Conservation (phyloP, 2,113 vertebrate species). For the Clarias batrachus region DNA sequence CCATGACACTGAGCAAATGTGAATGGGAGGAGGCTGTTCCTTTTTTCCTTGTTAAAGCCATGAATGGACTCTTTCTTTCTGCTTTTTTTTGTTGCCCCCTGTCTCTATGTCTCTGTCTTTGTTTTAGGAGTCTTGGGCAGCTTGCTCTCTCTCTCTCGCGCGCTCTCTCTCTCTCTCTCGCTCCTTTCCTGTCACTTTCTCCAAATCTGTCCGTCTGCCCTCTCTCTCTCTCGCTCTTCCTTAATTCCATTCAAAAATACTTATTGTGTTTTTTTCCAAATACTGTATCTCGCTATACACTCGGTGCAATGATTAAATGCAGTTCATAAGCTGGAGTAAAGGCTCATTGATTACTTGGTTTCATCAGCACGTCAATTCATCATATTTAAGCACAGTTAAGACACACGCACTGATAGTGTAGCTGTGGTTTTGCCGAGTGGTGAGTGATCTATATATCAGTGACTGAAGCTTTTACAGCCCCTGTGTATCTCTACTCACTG, state of each 20-base stretch:
- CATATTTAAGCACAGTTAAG: slow-evolving; percentile 43
- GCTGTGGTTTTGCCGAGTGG: slow-evolving; percentile 18
- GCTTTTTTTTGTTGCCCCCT: neutral
- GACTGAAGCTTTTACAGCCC: slow-evolving; percentile 20
- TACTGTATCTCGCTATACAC: neutral
- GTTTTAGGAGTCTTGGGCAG: neutral
- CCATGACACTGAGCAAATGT: slow-evolving; percentile 6
- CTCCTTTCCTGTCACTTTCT: slow-evolving; percentile 8
- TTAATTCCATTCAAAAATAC: neutral
- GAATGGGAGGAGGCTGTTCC: slow-evolving; percentile 2
- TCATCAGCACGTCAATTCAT: slow-evolving; percentile 16
- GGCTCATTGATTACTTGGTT: slow-evolving; percentile 29
- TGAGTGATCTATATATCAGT: slow-evolving; percentile 21
- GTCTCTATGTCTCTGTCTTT: slow-evolving; percentile 29
- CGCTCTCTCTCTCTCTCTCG: slow-evolving; percentile 5
- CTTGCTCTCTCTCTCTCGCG: slow-evolving; percentile 1
- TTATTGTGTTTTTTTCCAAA: no score
- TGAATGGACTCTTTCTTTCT: slow-evolving; percentile 33
- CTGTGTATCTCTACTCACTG: neutral
- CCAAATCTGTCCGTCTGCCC: neutral
- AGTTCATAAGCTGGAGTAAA: neutral
- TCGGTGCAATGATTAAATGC: slow-evolving; percentile 21
- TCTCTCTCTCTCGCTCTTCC: neutral
- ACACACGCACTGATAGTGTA: neutral
- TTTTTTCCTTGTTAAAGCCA: neutral